Conservation (phyloP, 2,888 invertebrate species). For the Stenoptilia bipunctidactyla region DNA sequence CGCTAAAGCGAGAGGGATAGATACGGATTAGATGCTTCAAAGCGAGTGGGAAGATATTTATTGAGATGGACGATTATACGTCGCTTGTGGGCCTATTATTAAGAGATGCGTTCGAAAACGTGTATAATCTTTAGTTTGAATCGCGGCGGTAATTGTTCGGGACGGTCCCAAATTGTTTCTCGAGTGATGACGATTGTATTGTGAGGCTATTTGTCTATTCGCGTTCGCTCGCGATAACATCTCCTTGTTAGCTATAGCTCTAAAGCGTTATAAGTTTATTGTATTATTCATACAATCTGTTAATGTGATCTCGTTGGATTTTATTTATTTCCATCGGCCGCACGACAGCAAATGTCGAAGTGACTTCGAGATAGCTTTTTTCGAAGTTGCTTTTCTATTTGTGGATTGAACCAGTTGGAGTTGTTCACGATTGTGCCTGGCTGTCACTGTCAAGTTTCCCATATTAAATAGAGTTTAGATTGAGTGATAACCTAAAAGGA, state of each 20-base stretch:
- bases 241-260: slow-evolving; percentile 23
- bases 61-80: slow-evolving; percentile 10
- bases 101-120: slow-evolving; percentile 55
- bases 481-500: too few species aligned
- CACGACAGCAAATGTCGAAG: too few species aligned
- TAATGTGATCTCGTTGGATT: background rate
- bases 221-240: slow-evolving; percentile 47
- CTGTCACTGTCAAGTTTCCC: too few species aligned
- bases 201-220: slow-evolving; percentile 63
- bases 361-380: too few species aligned
- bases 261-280: slow-evolving; percentile 5
- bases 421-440: background rate
- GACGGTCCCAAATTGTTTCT: slow-evolving; percentile 64
- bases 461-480: too few species aligned
- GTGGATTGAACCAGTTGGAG: background rate
- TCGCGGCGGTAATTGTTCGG: slow-evolving; percentile 61
- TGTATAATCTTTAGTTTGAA: slow-evolving; percentile 36
- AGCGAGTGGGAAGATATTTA: slow-evolving; percentile 25
- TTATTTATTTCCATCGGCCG: background rate
- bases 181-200: slow-evolving; percentile 64
- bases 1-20: slow-evolving; percentile 29
- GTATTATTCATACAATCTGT: slow-evolving; percentile 1
- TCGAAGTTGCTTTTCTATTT: too few species aligned
- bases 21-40: slow-evolving; percentile 19
- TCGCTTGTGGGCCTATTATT: slow-evolving; percentile 54